Evolutionary conservation across 2,113 vertebrate species (phyloP), one percentile per base, ranked within the genome.

Genomic region (Nipponia nippon): DNA sequence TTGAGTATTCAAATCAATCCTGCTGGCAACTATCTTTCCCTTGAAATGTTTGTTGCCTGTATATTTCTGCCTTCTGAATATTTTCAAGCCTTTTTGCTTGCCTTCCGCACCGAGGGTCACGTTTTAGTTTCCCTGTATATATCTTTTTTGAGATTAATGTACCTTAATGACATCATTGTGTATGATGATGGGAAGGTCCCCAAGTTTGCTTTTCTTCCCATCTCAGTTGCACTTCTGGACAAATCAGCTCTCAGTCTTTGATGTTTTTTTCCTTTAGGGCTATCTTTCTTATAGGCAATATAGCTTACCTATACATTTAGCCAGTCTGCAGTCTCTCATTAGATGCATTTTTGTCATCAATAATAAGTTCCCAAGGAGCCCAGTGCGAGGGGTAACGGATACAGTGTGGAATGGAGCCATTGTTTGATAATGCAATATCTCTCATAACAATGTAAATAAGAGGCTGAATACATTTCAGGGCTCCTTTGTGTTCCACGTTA

Each of bases 1-100:
- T 84, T 61, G 94, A 97, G 95, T 94, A 96, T 97, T 98, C 98
- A 96, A 83, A 96, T 97, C 97, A 97, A 97, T 97, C 97, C 96
- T 93, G 77, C 93, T 97, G 95, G 98, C 97, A 97, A 97, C 95
- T 96, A 92, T 96, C 97, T 96, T 97, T 97, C 96, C 89, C 96
- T 94, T 86, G 96, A 97, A 98, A 96, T 95, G 97, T 96, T 97
- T 97, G 94, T 94, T 95, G 95, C 97, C 94, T 96, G 63, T 84
- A 30, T 91, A 52, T 97, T 96, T 93, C 96, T 97, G 94, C 96
- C 91, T 96, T 79, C 87, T 65, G 96, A 97, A 97, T 95, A 96
- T 97, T 97, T 95, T 82, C 96, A 76, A 96, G 95, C 82, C 90
- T 96, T 91, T 88, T 65, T 84, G 87, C 95, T 80, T 89, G 83